Evolutionary conservation across 1,140 invertebrate species (phyloP), one percentile per base, ranked within the genome.

Genomic region (Drosophila murphyi): DNA sequence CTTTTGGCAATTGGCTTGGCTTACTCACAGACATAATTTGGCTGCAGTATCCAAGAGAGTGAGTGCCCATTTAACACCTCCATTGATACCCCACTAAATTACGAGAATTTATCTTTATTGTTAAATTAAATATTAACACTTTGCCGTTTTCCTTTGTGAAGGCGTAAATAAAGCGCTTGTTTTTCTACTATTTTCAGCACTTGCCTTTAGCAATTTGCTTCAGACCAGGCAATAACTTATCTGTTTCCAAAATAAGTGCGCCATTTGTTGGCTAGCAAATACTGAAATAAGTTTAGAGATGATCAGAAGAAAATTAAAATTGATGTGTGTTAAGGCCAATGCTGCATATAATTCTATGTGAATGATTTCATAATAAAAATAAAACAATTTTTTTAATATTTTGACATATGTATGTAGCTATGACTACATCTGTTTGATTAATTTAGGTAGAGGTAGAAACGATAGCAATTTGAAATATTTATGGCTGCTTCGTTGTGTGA

Each of bases 11-110:
- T 34, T 57, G 8, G 20, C 20, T 20, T 20, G 20, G 20, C 20
- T 52, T 59, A 43, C 45, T 70, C 34, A 62, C 31, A 20, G 4
- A 47, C n/a, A 37, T 41, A 70, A 62, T 63, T 48, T n/a, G 35
- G 51, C 29, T 71, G 39, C 60, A 48, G 34, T 28, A 37, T 50
- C 7, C 28, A 50, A 8, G 35, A 60, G 50, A 56, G 47, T 29
- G 32, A 39, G 47, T 39, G 45, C 5, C 56, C 39, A 73, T 60
- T 68, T 68, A 73, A 34, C 71, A 73, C 71, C 63, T 68, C 8
- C 55, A 68, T 68, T 73, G 71, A 73, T 68, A 20, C 48, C 48
- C 39, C 28, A n/a, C 50, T 12, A 60, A 60, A 68, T 73, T 68
- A 60, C 70, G 55, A 72, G 31, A 34, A 28, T 52, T 56, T 65